Base-by-base conservation (phyloP, 2,888 invertebrate species). In the Melipona beecheii region DNA sequence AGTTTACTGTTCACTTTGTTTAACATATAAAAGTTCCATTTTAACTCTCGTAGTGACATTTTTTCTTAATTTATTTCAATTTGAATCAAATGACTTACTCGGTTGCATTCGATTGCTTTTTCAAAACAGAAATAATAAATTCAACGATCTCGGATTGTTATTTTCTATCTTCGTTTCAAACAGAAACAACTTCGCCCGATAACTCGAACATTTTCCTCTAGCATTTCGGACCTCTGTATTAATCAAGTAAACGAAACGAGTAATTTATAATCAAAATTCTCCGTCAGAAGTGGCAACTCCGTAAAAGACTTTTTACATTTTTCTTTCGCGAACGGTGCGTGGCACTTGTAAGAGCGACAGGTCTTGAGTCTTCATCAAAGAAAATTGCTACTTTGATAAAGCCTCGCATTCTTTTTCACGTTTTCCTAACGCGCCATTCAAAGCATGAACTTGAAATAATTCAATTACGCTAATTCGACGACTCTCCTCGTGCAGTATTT, bases 381-480 rank as follows among this genome's bases (percentile, higher is more conserved):
- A 74, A 76, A 83, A 77, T 74, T 77, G 31, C 66, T 70, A 52
- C 70, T 64, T 75, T 43, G 54, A 66, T 75, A 69, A 72, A 36
- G 62, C 62, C 66, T 78, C 31, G 43, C 36, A 9, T 36, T 36
- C 9, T 36, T 36, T 1, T 74, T 71, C 70, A 24, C 56, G 69
- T 78, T 83, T 83, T 62, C 52, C 52, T 70, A 77, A 69, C 49
- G 50, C 36, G n/a, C 27, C 65, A 74, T 74, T 83, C 69, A 69
- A 56, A 31, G 54, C 72, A 56, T 56, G 70, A 76, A 76, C 50
- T 60, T 58, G 62, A 74, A 50, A 43, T 70, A 74, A 85, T 80
- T 76, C 84, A 85, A 85, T 85, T 85, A 85, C 65, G 62, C 60
- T 85, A 85, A 85, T 85, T 85, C 76, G 72, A 69, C 84, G 60